A percentile compares a stretch with the other conserved stretches of the same genome.
Evolutionary conservation across 2,888 invertebrate species (phyloP).

Genomic region (Dicranocentrus wangi): DNA sequence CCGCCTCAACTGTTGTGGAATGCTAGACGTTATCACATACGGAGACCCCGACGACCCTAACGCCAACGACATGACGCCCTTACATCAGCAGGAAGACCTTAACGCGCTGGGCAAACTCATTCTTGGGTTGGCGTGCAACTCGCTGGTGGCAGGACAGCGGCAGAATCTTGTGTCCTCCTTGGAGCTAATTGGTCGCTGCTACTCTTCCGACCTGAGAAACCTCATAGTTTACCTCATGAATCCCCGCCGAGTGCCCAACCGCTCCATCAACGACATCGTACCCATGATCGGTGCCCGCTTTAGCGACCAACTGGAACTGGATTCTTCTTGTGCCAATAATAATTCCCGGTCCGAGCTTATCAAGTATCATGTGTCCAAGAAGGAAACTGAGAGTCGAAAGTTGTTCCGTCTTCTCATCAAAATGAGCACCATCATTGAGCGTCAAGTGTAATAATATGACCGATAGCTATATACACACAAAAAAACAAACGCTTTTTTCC

Average conservation of each 20-base stretch:
- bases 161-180: constrained; percentile 91
- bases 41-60: constrained; percentile 84
- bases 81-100: constrained; percentile 93
- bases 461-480: too few species aligned
- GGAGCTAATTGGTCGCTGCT: constrained; percentile 90
- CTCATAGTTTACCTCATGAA: constrained; percentile 84
- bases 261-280: constrained; percentile 96
- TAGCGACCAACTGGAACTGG: constrained; percentile 94
- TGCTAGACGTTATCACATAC: constrained; percentile 87
- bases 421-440: constrained; percentile 93
- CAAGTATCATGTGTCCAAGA: constrained; percentile 91
- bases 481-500: too few species aligned
- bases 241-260: constrained; percentile 74
- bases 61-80: constrained; percentile 82
- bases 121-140: constrained; percentile 93
- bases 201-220: constrained; percentile 95
- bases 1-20: constrained; percentile 86
- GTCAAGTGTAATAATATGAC: constrained; percentile 83
- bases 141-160: constrained; percentile 87
- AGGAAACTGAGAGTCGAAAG: constrained; percentile 96
- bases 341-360: constrained; percentile 90
- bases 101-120: constrained; percentile 92
- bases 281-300: constrained; percentile 99
- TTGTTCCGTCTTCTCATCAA: constrained; percentile 92
- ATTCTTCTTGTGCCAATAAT: too few species aligned